Conservation (phyloP, 2,888 invertebrate genomes). For the Platerodrilus igneus region DNA sequence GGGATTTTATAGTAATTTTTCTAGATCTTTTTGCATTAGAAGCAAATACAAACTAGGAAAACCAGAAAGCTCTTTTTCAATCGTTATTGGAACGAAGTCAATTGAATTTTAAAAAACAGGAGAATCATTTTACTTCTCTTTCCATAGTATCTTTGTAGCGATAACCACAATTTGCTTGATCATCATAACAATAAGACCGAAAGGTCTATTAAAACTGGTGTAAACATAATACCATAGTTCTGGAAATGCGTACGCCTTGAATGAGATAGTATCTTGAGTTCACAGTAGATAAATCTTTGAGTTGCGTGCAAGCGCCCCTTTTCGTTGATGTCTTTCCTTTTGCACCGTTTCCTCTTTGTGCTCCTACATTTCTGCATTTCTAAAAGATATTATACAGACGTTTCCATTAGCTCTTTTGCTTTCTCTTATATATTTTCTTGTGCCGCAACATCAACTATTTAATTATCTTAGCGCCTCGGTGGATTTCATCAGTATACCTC, state of each 20-base stretch:
- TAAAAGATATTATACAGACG: conserved; percentile 19
- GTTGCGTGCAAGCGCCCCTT: conserved; percentile 27
- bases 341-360: conserved; percentile 19
- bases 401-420: conserved; percentile 18
- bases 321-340: conserved; percentile 27
- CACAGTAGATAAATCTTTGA: conserved; percentile 32
- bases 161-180: conserved; percentile 15
- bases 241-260: conserved; percentile 20
- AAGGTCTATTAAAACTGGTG: conserved; percentile 20
- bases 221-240: conserved; percentile 20
- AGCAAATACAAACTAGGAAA: too few species aligned
- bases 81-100: too few species aligned
- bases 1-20: too few species aligned
- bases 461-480: too few species aligned
- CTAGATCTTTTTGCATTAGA: too few species aligned
- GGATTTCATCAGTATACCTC: too few species aligned
- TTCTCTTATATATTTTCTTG: neutral
- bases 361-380: conserved; percentile 18
- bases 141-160: too few species aligned
- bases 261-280: conserved; percentile 30
- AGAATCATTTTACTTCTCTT: too few species aligned
- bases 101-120: too few species aligned
- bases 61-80: too few species aligned
- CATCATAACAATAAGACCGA: conserved; percentile 20
- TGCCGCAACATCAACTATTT: neutral